Conservation (phyloP, 2,888 invertebrate genomes). For the Camptogramma bilineatum region DNA sequence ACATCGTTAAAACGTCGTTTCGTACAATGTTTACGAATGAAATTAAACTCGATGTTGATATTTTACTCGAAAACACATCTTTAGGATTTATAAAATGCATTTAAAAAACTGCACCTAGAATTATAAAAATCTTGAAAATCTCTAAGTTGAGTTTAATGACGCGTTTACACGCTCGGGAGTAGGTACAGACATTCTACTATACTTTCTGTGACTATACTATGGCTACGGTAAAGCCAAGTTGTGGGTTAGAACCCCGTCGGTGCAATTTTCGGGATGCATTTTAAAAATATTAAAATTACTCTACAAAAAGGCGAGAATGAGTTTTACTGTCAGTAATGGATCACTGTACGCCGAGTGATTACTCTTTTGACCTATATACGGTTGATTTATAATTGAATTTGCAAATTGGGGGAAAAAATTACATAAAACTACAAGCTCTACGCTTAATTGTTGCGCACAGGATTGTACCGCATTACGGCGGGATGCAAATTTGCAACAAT, state of each 20-base stretch:
- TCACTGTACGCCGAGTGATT: constrained; percentile 10
- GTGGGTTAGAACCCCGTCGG: no score
- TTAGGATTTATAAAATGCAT: no score
- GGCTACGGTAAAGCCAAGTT: no score
- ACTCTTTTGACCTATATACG: constrained; percentile 7
- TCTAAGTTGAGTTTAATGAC: no score
- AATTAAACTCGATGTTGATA: background rate
- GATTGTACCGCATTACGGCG: constrained; percentile 35
- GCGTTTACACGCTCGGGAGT: no score
- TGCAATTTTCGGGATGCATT: background rate
- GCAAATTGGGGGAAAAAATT: constrained; percentile 19
- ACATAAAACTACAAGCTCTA: constrained; percentile 27
- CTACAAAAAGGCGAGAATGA: background rate
- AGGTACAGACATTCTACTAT: no score
- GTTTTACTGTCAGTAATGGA: constrained; percentile 7
- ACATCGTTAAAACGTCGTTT: constrained; percentile 11
- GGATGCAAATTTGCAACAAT: constrained; percentile 39
- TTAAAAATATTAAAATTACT: no score
- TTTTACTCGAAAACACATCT: background rate
- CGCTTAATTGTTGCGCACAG: constrained; percentile 29
- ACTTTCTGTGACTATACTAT: no score
- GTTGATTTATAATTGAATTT: constrained; percentile 14
- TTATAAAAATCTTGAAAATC: no score
- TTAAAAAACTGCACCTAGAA: no score
- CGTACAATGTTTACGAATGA: background rate